These are phyloP conservation scores for Plecturocebus donacophilus DNA, from an alignment of 2,113 vertebrate genomes.

Conservation along the genomic window DNA sequence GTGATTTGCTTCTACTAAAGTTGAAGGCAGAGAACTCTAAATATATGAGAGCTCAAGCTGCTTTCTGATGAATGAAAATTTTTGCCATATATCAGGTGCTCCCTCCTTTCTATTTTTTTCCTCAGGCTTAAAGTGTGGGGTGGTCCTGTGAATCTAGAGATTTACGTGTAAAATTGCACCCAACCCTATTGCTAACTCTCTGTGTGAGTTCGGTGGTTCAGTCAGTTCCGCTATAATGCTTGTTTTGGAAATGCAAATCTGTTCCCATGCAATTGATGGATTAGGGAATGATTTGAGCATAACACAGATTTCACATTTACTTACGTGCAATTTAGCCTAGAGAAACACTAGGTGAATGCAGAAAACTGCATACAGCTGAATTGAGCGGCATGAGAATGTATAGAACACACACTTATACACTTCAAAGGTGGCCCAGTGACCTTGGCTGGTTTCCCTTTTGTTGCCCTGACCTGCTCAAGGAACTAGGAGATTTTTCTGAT, in stretches of 20 bases:
- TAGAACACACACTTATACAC: accelerated
- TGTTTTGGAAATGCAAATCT: conserved; percentile 16
- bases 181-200: neutral
- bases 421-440: neutral
- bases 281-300: neutral
- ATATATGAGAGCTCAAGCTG: neutral
- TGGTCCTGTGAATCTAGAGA: neutral
- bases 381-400: neutral
- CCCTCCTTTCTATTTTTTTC: neutral
- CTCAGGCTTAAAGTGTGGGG: neutral
- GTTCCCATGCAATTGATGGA: neutral
- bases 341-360: neutral
- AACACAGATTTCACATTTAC: conserved; percentile 26
- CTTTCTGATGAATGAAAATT: conserved; percentile 4
- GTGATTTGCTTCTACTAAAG: neutral
- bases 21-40: neutral
- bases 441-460: neutral
- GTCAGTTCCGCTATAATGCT: neutral
- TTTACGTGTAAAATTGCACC: accelerated
- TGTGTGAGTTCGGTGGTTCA: neutral
- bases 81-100: neutral
- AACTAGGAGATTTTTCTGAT: neutral
- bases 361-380: neutral
- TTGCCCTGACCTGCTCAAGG: neutral
- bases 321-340: neutral